Evolutionary conservation across 2,797 vertebrate species (phyloP).

Genomic region (Sebastes alutus): DNA sequence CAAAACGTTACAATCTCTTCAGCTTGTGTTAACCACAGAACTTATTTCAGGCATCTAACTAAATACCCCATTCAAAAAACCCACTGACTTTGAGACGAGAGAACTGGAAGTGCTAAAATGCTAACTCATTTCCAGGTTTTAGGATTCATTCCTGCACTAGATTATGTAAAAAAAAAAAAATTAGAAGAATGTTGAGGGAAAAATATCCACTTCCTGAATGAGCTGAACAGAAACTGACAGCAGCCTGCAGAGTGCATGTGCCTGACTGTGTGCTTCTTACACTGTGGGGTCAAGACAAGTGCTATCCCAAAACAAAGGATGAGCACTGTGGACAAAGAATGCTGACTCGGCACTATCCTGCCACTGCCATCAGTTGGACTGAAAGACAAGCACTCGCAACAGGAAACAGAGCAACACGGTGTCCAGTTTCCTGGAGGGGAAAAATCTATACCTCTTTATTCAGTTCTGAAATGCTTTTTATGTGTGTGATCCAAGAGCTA

Average conservation of each 20-base stretch:
- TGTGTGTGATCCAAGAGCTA: background rate
- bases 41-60: no score
- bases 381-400: slow-evolving; percentile 68
- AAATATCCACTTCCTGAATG: background rate
- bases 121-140: no score
- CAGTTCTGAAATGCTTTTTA: slow-evolving; percentile 11
- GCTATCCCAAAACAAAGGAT: slow-evolving; percentile 52
- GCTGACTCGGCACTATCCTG: slow-evolving; percentile 66
- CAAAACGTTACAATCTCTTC: no score
- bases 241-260: background rate
- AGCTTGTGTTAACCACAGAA: no score
- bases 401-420: slow-evolving; percentile 74
- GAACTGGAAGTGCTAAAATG: no score
- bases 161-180: background rate
- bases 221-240: slow-evolving; percentile 3
- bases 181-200: background rate
- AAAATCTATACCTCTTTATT: slow-evolving; percentile 22
- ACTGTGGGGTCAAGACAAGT: slow-evolving; percentile 32
- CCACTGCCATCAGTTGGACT: slow-evolving; percentile 37
- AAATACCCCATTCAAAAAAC: no score
- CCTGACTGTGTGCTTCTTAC: slow-evolving; percentile 3
- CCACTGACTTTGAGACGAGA: no score
- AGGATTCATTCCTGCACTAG: no score
- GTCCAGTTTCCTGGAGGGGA: slow-evolving; percentile 63
- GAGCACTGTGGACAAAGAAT: slow-evolving; percentile 46